Evolutionary conservation across 2,797 vertebrate genomes (phyloP).

Genomic region (Ataeniobius toweri): DNA sequence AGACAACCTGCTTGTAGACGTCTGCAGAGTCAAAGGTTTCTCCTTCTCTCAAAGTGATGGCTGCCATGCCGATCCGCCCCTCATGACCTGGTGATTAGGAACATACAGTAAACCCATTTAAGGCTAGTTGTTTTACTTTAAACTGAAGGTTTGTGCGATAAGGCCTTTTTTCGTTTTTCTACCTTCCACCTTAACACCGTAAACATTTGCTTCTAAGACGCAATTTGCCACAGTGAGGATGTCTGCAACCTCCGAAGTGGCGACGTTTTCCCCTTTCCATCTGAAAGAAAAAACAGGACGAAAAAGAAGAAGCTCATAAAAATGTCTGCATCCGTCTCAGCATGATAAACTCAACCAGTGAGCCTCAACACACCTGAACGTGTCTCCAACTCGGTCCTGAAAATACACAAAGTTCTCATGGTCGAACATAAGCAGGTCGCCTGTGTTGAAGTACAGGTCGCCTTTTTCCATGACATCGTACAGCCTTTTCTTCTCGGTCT

Average conservation of each 20-base stretch:
- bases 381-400: constrained; percentile 91
- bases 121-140: too few species aligned
- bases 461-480: constrained; percentile 86
- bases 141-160: neutral
- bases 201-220: constrained; percentile 87
- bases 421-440: constrained; percentile 87
- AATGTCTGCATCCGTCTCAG: neutral
- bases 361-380: constrained; percentile 81
- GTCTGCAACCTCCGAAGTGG: constrained; percentile 89
- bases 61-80: constrained; percentile 89
- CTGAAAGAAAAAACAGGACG: constrained; percentile 58
- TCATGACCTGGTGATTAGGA: constrained; percentile 81
- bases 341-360: neutral
- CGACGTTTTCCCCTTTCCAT: constrained; percentile 96
- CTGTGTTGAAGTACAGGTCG: constrained; percentile 90
- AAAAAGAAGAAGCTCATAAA: neutral
- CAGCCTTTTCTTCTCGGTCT: constrained; percentile 89
- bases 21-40: constrained; percentile 80
- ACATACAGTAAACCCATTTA: neutral
- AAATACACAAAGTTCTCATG: constrained; percentile 89
- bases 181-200: constrained; percentile 91
- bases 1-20: constrained; percentile 75
- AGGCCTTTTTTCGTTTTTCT: neutral
- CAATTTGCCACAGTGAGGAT: constrained; percentile 79
- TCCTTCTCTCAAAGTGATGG: constrained; percentile 80